These are phyloP conservation scores for Pituophis catenifer DNA, from an alignment of 2,113 vertebrate genomes.

Conservation along the genomic window DNA sequence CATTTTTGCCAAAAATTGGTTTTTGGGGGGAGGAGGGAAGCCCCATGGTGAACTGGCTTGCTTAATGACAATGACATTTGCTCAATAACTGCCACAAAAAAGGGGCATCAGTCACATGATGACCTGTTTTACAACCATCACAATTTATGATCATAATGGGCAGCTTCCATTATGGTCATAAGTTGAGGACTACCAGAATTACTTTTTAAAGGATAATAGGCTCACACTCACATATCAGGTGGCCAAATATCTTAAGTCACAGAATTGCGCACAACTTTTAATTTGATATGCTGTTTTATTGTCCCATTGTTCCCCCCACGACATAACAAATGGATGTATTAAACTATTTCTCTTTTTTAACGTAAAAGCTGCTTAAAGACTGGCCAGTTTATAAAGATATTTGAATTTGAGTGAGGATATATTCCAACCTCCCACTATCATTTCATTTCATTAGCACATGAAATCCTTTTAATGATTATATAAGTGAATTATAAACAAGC, in stretches of 20 bases:
- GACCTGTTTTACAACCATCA: background rate
- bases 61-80: background rate
- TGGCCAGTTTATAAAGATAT: background rate
- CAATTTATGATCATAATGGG: background rate
- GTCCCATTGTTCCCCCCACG: background rate
- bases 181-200: background rate
- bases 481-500: background rate
- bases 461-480: background rate
- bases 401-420: background rate
- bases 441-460: background rate
- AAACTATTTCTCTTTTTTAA: background rate
- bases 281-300: background rate
- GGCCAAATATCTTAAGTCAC: background rate
- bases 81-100: background rate
- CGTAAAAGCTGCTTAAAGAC: background rate
- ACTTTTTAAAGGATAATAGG: background rate
- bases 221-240: background rate
- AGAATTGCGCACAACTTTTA: background rate
- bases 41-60: background rate
- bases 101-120: background rate
- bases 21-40: background rate
- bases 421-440: background rate
- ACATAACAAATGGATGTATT: background rate
- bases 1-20: background rate
- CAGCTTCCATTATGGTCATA: background rate